Conservation (phyloP, 1,140 invertebrate species). For the Leptinotarsa undecemlineata region DNA sequence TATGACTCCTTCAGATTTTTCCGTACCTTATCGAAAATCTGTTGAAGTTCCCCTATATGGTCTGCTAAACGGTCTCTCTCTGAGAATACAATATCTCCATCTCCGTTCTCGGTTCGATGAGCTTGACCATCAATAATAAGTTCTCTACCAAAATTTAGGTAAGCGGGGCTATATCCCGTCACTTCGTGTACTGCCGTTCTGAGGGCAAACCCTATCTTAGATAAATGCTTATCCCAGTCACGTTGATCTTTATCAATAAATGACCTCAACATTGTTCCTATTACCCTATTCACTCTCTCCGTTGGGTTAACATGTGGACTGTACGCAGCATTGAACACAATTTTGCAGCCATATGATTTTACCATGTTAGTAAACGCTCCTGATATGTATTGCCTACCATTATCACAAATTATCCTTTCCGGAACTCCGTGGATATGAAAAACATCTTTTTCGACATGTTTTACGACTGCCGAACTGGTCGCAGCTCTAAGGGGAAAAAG, state of each 20-base stretch:
- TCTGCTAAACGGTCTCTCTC: not conserved
- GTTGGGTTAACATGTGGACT: no score
- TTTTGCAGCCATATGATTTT: not conserved
- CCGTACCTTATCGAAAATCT: not conserved
- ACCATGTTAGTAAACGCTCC: conserved; percentile 18
- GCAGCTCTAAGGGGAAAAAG: conserved; percentile 26
- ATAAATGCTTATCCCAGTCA: not conserved
- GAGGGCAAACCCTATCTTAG: not conserved
- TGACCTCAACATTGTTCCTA: no score
- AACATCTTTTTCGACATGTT: conserved; percentile 27
- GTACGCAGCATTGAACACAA: no score
- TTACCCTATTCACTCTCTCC: no score
- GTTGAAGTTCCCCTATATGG: not conserved
- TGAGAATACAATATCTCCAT: not conserved
- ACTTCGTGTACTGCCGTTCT: not conserved
- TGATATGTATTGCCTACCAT: conserved; percentile 33
- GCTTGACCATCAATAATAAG: no score
- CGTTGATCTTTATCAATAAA: no score
- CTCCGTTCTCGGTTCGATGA: no score
- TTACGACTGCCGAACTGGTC: conserved; percentile 3
- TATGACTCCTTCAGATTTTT: not conserved
- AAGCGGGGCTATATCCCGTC: no score
- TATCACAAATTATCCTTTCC: conserved; percentile 24
- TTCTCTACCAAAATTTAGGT: no score
- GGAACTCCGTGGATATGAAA: conserved; percentile 27